phyloP scores from a whole-genome alignment of 2,797 vertebrate species.

The Mus spretus region DNA sequence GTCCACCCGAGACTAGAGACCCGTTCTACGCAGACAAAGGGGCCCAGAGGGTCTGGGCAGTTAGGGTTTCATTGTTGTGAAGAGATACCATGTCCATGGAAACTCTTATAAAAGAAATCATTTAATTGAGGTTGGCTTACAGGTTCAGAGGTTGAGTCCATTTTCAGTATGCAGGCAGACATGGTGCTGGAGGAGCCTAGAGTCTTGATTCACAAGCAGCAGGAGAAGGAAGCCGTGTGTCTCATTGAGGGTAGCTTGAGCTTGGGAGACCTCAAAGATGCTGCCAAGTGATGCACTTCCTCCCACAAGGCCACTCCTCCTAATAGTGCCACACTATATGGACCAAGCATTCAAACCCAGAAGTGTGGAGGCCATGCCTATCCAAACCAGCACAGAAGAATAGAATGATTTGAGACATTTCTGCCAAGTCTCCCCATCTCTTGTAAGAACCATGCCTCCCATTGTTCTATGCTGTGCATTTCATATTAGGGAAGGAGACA shows the following conservation, averaged over 20 bases:
- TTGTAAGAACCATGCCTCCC: background rate
- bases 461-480: background rate
- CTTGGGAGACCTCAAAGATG: background rate
- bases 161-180: background rate
- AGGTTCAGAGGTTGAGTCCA: background rate
- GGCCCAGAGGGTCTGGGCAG: too few species aligned
- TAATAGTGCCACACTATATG: background rate
- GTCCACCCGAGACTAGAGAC: too few species aligned
- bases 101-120: background rate
- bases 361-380: background rate
- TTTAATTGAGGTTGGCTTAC: background rate
- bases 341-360: background rate
- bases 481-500: background rate
- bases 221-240: background rate
- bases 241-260: background rate
- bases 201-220: background rate
- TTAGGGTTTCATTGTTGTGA: background rate
- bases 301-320: background rate
- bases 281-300: background rate
- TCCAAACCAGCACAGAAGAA: background rate
- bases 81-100: background rate
- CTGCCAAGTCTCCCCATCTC: background rate
- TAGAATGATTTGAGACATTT: background rate
- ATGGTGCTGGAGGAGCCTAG: background rate
- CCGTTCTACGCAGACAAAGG: too few species aligned